Evolutionary conservation across 35 echinoderm and acorn worm species (phyloP).

Genomic region (Heliocidaris tuberculata): DNA sequence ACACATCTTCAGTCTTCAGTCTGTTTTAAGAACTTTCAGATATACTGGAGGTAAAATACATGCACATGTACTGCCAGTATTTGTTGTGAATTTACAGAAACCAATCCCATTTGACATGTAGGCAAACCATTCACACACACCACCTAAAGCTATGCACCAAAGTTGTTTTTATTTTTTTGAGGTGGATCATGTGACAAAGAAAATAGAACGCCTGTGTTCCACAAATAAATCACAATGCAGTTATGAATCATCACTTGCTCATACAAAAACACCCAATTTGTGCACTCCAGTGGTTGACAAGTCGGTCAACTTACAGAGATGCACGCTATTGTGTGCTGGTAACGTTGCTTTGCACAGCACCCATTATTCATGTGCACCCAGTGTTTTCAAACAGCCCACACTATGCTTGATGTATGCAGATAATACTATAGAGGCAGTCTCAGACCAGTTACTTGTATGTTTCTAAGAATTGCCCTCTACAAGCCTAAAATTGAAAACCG

Average conservation of each 20-base stretch:
- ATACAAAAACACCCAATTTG: background rate
- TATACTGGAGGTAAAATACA: too few species aligned
- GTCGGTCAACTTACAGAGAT: background rate
- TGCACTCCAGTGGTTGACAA: background rate
- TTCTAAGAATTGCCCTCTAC: too few species aligned
- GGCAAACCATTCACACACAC: background rate
- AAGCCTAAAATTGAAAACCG: too few species aligned
- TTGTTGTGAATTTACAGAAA: background rate
- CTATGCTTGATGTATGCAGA: background rate
- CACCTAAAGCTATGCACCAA: background rate
- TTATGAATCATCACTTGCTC: background rate
- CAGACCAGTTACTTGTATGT: background rate
- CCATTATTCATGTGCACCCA: background rate
- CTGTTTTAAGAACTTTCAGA: too few species aligned
- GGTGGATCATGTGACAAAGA: background rate
- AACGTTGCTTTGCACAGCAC: background rate
- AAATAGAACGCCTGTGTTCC: background rate
- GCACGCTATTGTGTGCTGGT: background rate
- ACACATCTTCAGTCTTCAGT: too few species aligned
- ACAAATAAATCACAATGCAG: conserved; percentile 8
- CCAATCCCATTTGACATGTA: background rate
- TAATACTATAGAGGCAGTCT: background rate
- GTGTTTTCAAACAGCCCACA: background rate
- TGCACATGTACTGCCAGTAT: too few species aligned
- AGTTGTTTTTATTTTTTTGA: background rate